Base-by-base conservation (phyloP, 2,888 invertebrate species). In the Caenorhabditis virilis region DNA sequence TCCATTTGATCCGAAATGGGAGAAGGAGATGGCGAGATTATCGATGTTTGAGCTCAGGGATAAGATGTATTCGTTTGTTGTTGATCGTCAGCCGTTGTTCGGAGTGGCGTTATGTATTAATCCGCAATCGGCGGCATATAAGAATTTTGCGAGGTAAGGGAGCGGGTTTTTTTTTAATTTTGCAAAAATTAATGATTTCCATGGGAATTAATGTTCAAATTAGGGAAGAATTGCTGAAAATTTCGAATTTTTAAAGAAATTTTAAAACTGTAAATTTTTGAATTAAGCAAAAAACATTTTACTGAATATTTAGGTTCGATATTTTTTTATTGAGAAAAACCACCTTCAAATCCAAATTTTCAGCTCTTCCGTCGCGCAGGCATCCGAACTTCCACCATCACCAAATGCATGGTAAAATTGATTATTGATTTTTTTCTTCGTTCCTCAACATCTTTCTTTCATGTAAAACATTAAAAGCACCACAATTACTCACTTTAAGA, bases 131-230 rank as follows among this genome's bases (percentile, higher is more conserved):
- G 95, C 95, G 85, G 95, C 97, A 86, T 98, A 95, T 89, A 95
- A 95, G 89, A 95, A 93, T 89, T 98, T 98, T 90, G 93, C 95
- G 88, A 97, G 94, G 95, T 97, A 91, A 79, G 84, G n/a, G n/a
- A n/a, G n/a, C n/a, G n/a, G 18, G 6, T 18, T 41, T 36, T 36
- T 36, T 33, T 18, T 33, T 22, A 38, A 36, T 39, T 39, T 16
- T 26, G n/a, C n/a, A n/a, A n/a, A n/a, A n/a, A n/a, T n/a, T n/a
- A n/a, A n/a, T n/a, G n/a, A n/a, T n/a, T n/a, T n/a, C n/a, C n/a
- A n/a, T n/a, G n/a, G n/a, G n/a, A n/a, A n/a, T n/a, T n/a, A n/a
- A n/a, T n/a, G n/a, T n/a, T n/a, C n/a, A n/a, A n/a, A n/a, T n/a
- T n/a, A n/a, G n/a, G n/a, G n/a, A n/a, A n/a, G n/a, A n/a, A n/a